phyloP scores from a whole-genome alignment of 2,113 vertebrate genomes.

The Choloepus hoffmanni region DNA sequence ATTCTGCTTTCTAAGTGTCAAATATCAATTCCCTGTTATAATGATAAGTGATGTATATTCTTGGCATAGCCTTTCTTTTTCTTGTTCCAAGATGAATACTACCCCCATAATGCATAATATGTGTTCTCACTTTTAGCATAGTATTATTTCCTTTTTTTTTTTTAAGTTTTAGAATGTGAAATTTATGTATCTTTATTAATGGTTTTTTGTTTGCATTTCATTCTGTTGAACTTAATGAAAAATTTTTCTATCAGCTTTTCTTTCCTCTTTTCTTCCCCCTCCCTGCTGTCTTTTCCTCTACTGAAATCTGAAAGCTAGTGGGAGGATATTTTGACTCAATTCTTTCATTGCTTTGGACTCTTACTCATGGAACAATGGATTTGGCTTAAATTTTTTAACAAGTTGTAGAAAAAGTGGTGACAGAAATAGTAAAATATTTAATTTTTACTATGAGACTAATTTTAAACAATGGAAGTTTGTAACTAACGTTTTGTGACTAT shows the following conservation, averaged over 20 bases:
- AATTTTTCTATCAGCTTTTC: background rate
- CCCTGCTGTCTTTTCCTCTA: background rate
- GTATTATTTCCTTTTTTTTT: background rate
- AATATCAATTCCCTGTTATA: background rate
- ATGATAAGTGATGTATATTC: background rate
- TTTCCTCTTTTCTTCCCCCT: background rate
- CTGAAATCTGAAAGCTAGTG: background rate
- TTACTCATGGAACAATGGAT: background rate
- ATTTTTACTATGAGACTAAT: background rate
- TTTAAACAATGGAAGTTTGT: background rate
- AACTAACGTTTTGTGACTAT: background rate
- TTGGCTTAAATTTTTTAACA: background rate
- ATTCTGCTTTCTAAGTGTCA: conserved; percentile 30
- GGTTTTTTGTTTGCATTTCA: background rate
- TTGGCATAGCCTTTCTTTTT: background rate
- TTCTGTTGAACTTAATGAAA: background rate
- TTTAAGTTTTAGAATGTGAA: background rate
- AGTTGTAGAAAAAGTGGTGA: background rate
- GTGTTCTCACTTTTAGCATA: background rate
- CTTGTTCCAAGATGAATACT: background rate
- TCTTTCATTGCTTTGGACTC: background rate
- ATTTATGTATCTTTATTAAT: background rate
- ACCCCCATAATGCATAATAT: background rate
- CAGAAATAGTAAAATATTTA: background rate
- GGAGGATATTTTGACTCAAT: background rate